A percentile compares a stretch with the other conserved stretches of the same genome.
These are phyloP conservation scores for Scaptomyza tumidula DNA, from an alignment of 2,888 invertebrate species.

Conservation along the genomic window DNA sequence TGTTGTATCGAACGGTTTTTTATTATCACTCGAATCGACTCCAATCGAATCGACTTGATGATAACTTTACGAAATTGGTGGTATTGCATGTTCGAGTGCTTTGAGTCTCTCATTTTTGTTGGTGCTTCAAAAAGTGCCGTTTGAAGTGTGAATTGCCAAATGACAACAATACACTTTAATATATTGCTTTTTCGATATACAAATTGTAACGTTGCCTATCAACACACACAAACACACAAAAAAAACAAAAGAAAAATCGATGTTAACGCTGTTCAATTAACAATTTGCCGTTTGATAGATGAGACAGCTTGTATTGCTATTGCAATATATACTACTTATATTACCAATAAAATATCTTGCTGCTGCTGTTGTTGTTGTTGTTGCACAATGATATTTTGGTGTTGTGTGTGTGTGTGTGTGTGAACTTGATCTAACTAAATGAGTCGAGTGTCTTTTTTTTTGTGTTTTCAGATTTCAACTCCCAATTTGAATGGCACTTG, in stretches of 20 bases:
- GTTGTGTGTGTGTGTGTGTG: conserved; percentile 1
- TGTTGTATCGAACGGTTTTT: conserved; percentile 37
- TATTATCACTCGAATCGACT: conserved; percentile 34
- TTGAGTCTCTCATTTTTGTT: not conserved
- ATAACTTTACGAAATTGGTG: conserved; percentile 46
- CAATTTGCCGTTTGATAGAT: conserved; percentile 65
- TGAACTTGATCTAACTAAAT: conserved; percentile 35
- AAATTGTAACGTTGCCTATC: conserved; percentile 33
- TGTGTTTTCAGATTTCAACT: conserved; percentile 3
- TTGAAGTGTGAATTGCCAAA: conserved; percentile 66
- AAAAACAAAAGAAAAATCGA: conserved; percentile 18
- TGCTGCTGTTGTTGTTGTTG: conserved; percentile 9
- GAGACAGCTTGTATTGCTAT: conserved; percentile 43
- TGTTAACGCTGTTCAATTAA: conserved; percentile 74
- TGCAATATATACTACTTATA: conserved; percentile 42
- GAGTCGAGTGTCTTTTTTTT: conserved; percentile 1
- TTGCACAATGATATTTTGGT: conserved; percentile 25
- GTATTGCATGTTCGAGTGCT: conserved; percentile 36
- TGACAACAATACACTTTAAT: conserved; percentile 47
- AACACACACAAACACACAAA: not conserved
- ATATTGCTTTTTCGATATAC: conserved; percentile 24
- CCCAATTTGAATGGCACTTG: conserved; percentile 60
- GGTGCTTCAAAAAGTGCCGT: conserved; percentile 50
- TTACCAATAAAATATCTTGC: not conserved
- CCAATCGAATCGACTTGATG: no score